A percentile compares a stretch with the other conserved stretches of the same genome.
Evolutionary conservation across 2,113 vertebrate species (phyloP).

Genomic region (Pomatostomus ruficeps): DNA sequence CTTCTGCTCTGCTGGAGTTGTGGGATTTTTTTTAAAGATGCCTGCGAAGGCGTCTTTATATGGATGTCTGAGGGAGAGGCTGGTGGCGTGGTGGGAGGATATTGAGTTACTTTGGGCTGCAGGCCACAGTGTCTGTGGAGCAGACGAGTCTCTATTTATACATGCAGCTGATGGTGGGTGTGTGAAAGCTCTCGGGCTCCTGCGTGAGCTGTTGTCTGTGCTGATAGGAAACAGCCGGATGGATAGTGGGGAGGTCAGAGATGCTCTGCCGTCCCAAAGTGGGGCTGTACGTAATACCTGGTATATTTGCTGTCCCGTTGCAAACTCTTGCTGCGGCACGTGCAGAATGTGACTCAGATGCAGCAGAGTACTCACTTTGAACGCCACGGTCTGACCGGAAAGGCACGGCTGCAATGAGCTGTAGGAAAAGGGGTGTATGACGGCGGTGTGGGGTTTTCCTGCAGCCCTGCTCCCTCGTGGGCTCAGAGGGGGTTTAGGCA

Average conservation of each 20-base stretch:
- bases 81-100: not conserved
- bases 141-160: not conserved
- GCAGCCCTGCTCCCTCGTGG: rapidly evolving
- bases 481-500: not conserved
- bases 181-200: not conserved
- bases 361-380: not conserved
- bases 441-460: rapidly evolving
- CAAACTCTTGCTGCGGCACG: rapidly evolving
- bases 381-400: rapidly evolving
- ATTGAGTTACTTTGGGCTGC: not conserved
- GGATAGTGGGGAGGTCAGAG: not conserved
- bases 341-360: not conserved
- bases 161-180: rapidly evolving
- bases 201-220: not conserved
- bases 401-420: rapidly evolving
- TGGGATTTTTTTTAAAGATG: not conserved
- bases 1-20: not conserved
- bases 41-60: not conserved
- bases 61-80: not conserved
- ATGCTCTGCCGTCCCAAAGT: not conserved
- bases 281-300: not conserved
- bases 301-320: not conserved
- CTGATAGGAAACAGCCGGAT: not conserved
- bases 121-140: not conserved
- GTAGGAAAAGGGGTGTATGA: not conserved